Percentiles rank a stretch among this genome's conserved stretches.
Conservation (phyloP, 2,113 vertebrate genomes). For the Paramormyrops kingsleyae region DNA sequence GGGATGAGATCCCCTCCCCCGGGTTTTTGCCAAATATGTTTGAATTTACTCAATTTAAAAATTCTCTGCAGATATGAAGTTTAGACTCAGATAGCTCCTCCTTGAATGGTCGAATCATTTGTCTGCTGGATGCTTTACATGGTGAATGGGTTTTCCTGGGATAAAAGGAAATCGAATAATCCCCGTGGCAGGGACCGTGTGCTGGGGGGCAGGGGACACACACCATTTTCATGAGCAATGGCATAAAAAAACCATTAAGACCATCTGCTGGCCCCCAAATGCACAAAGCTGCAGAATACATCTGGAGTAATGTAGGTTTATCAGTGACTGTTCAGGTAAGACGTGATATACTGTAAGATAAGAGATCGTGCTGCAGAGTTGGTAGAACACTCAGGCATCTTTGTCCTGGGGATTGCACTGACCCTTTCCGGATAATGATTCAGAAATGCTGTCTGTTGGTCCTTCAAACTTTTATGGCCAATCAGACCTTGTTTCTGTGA, state of each 20-base stretch:
- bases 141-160: not conserved
- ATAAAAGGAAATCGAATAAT: not conserved
- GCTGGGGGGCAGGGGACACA: not conserved
- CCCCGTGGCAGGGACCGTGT: not conserved
- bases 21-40: not conserved
- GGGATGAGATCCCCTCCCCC: not conserved
- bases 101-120: not conserved
- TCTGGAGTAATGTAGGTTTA: not conserved
- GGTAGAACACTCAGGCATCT: not conserved
- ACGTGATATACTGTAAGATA: not conserved
- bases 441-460: not conserved
- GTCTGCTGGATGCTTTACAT: not conserved
- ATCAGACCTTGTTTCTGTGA: not conserved
- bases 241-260: not conserved
- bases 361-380: not conserved
- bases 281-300: not conserved
- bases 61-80: not conserved
- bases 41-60: not conserved
- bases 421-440: not conserved
- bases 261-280: not conserved
- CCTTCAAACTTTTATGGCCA: not conserved
- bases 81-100: not conserved
- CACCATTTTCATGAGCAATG: not conserved
- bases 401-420: not conserved
- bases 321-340: not conserved